Base-by-base conservation (phyloP, 2,113 vertebrate species). In the Eidolon helvum region DNA sequence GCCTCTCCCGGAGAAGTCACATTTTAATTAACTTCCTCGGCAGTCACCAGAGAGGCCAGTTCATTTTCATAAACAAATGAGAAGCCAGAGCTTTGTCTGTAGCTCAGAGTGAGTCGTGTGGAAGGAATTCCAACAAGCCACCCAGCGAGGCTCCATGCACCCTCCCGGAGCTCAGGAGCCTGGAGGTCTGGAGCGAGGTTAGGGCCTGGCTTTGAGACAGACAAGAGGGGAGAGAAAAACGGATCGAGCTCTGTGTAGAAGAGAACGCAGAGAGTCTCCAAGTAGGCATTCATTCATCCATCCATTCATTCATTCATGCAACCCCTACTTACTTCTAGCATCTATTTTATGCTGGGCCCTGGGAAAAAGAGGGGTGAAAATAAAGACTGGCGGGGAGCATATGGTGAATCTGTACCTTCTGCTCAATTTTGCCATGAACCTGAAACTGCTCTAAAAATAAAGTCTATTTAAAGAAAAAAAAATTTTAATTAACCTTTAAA, bases 11-110 rank as follows among this genome's bases (percentile, higher is more conserved):
- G 93, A 96, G 96, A 96, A 95, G 90, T 87, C 96, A 90, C 79
- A 82, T 97, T 97, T 97, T 97, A 97, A 97, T 97, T 97, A 98
- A 96, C 96, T 97, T 96, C 48, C 78, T 91, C 53, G n/a, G 83
- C 55, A 38, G 61, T 93, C 90, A 6, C 61, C 10, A 11, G 95
- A 80, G 87, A 96, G 71, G 68, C 33, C 19, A 11, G 87, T 69
- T 93, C 59, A 87, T 90, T 95, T 95, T 91, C 91, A 90, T 93
- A 96, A 97, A 94, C 97, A 98, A 95, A 92, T 28, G 78, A 90
- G 86, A 83, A 96, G 48, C 96, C 69, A 22, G 94, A 86, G 89
- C 94, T 88, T 95, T 90, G 91, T 90, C 53, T 95, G 77, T 50
- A 4, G 90, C 74, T 65, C 80, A 0, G 61, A 92, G 74, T 35